These are phyloP conservation scores for Ailurus styani DNA, from an alignment of 2,113 vertebrate genomes.

Conservation along the genomic window DNA sequence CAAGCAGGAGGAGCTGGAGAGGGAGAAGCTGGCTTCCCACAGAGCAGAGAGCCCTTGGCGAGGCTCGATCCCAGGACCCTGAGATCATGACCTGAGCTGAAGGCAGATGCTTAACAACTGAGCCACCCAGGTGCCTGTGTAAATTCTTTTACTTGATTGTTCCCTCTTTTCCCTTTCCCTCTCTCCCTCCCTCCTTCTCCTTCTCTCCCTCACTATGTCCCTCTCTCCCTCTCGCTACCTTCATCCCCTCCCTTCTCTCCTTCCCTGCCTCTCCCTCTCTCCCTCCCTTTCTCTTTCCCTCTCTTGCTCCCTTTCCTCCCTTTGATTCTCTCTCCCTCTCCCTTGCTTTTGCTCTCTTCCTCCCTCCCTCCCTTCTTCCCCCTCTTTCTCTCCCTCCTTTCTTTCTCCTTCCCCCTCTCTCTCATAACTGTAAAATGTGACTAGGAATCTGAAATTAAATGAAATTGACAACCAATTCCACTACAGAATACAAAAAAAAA, in stretches of 20 bases:
- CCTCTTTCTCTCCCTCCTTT: neutral
- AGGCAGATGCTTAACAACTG: too few relatives aligned
- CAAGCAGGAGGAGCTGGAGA: too few relatives aligned
- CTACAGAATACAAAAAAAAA: neutral
- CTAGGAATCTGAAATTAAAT: slow-evolving; percentile 12
- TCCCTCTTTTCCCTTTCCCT: neutral
- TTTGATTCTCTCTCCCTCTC: neutral
- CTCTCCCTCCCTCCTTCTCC: neutral
- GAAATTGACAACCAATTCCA: slow-evolving; percentile 58
- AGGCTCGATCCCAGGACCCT: too few relatives aligned
- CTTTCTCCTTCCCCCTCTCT: neutral
- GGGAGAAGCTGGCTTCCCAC: too few relatives aligned
- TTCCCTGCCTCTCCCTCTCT: neutral
- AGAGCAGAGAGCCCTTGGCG: too few relatives aligned
- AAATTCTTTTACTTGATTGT: neutral
- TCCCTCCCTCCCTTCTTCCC: neutral
- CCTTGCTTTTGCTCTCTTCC: neutral
- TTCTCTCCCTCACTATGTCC: neutral
- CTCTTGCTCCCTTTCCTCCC: too few relatives aligned
- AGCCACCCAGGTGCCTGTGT: too few relatives aligned
- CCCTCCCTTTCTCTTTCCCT: neutral
- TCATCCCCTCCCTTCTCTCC: neutral
- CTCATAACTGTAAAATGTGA: neutral
- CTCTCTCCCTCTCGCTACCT: neutral
- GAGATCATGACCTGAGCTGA: too few relatives aligned